These are phyloP conservation scores for Sitobion miscanthi DNA, from an alignment of 1,140 invertebrate species.

Conservation along the genomic window DNA sequence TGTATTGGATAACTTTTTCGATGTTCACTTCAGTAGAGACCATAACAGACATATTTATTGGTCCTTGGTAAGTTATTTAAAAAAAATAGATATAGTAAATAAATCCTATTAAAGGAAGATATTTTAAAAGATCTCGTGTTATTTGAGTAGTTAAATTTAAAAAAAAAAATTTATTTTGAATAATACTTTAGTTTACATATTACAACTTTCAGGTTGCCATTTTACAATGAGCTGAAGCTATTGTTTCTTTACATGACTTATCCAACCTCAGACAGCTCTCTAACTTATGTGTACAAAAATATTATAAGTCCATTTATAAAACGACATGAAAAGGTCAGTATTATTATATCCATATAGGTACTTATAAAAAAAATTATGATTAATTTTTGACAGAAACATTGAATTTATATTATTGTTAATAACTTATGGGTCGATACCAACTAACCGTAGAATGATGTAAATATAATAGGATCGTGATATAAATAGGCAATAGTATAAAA, in stretches of 20 bases:
- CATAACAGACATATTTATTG: slow-evolving; percentile 47
- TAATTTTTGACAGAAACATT: background rate
- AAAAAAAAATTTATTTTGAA: background rate
- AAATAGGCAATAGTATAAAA: no score
- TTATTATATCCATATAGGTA: background rate
- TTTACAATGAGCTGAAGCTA: slow-evolving; percentile 51
- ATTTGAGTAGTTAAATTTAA: background rate
- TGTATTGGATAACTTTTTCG: slow-evolving; percentile 54
- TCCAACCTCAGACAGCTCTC: slow-evolving; percentile 47
- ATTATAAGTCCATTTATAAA: slow-evolving; percentile 48
- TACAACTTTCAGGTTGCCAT: slow-evolving; percentile 32
- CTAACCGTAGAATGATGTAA: no score
- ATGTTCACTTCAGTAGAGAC: slow-evolving; percentile 49
- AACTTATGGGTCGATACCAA: no score
- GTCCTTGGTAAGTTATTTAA: slow-evolving; percentile 40
- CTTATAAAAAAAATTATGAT: background rate
- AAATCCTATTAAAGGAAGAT: background rate
- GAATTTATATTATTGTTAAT: background rate
- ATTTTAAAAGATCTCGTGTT: background rate
- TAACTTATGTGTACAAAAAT: slow-evolving; percentile 48
- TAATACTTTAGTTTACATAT: background rate
- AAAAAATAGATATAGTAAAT: background rate
- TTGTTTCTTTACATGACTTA: slow-evolving; percentile 50
- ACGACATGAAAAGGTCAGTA: slow-evolving; percentile 34
- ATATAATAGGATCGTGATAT: no score